These are phyloP conservation scores for Bradypodion pumilum DNA, from an alignment of 2,797 vertebrate genomes.

Conservation along the genomic window DNA sequence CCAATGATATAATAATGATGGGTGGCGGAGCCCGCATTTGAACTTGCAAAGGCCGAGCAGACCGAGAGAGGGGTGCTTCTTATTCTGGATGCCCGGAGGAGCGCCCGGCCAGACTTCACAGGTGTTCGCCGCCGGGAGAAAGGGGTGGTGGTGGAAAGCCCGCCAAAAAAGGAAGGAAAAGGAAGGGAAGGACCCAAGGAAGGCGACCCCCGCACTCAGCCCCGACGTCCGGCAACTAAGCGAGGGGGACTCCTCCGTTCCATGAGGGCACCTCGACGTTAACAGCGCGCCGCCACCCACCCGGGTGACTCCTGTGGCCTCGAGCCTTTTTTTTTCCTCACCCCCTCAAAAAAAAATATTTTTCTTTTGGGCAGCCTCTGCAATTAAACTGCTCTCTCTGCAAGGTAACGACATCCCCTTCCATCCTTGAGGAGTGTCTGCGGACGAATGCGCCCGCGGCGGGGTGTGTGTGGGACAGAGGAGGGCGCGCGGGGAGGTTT, in stretches of 20 bases:
- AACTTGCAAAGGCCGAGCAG: constrained; percentile 82
- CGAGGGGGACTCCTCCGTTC: neutral
- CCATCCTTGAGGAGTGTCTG: too few relatives aligned
- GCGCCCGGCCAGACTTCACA: constrained; percentile 71
- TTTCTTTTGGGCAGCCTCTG: constrained; percentile 55
- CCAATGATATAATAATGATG: constrained; percentile 89
- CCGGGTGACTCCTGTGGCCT: neutral
- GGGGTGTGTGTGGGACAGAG: neutral
- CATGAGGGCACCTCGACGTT: constrained; percentile 55
- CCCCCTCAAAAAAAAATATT: too few relatives aligned
- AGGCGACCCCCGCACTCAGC: constrained; percentile 29
- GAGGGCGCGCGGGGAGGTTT: too few relatives aligned
- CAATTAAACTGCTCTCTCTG: constrained; percentile 74
- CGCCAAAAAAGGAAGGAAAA: neutral
- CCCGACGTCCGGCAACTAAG: constrained; percentile 24
- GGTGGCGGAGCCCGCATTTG: constrained; percentile 86
- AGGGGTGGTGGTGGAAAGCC: constrained; percentile 37
- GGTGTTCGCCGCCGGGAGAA: constrained; percentile 63
- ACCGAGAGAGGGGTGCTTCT: constrained; percentile 68
- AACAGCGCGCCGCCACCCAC: constrained; percentile 63
- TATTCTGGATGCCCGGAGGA: constrained; percentile 67
- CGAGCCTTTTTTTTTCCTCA: too few relatives aligned
- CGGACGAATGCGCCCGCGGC: too few relatives aligned
- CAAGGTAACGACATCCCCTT: constrained; percentile 76
- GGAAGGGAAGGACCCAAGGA: neutral